phyloP scores from a whole-genome alignment of 2,888 invertebrate species.

The Cephonodes hylas region DNA sequence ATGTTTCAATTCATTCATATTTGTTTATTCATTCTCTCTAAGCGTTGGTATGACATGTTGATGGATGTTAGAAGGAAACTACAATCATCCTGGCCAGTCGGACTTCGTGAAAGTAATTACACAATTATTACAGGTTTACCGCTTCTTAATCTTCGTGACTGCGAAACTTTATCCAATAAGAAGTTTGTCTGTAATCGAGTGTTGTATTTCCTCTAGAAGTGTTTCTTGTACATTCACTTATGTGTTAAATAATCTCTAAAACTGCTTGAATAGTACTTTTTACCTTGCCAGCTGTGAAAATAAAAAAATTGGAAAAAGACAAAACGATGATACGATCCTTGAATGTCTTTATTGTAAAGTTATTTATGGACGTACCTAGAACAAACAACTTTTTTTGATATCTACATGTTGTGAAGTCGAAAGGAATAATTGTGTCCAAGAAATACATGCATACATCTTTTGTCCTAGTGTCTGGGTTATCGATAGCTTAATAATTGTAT shows the following conservation, averaged over 20 bases:
- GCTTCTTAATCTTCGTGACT: neutral
- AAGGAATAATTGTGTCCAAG: too few species aligned
- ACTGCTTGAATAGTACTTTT: too few species aligned
- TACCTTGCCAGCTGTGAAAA: too few species aligned
- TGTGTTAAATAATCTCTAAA: neutral
- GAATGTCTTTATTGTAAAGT: too few species aligned
- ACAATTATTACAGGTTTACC: neutral
- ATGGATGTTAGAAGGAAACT: neutral
- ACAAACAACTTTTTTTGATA: too few species aligned
- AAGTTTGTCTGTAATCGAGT: neutral
- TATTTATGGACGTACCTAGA: too few species aligned
- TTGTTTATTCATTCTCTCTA: neutral
- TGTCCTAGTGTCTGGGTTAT: too few species aligned
- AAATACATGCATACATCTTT: too few species aligned
- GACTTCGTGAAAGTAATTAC: neutral
- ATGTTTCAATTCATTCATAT: neutral
- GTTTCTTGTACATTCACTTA: neutral
- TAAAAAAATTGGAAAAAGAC: too few species aligned
- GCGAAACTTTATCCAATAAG: neutral
- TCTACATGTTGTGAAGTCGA: too few species aligned
- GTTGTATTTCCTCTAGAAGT: neutral
- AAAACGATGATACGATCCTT: too few species aligned
- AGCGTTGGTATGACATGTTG: neutral
- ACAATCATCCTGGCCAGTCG: neutral
- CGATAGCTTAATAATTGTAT: too few species aligned